phyloP scores from a whole-genome alignment of 2,113 vertebrate genomes.

The Notiomystis cincta region DNA sequence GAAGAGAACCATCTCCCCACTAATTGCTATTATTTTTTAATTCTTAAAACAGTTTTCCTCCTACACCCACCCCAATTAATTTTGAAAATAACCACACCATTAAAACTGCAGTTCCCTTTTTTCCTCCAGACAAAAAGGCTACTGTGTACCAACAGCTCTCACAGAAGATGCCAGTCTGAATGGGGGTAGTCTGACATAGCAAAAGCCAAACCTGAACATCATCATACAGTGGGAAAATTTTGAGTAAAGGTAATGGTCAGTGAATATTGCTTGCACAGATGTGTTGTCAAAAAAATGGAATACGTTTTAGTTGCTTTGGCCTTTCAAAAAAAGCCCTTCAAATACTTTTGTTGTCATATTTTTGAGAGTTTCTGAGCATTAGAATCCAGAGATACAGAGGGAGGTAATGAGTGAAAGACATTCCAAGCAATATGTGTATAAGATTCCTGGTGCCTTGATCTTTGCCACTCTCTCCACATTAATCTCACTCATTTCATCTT shows the following conservation, averaged over 20 bases:
- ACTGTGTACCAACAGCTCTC: not conserved
- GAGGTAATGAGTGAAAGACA: not conserved
- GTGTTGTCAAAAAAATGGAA: not conserved
- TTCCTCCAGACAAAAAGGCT: not conserved
- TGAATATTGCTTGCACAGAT: not conserved
- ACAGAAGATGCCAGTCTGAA: not conserved
- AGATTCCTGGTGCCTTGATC: not conserved
- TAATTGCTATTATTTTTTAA: not conserved
- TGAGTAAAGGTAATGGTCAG: not conserved
- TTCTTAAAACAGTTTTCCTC: not conserved
- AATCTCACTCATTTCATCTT: not conserved
- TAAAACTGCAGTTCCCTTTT: not conserved
- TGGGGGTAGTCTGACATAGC: not conserved
- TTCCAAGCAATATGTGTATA: not conserved
- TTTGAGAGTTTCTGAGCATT: not conserved
- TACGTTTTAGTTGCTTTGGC: not conserved
- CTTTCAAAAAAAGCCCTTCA: not conserved
- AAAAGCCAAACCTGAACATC: not conserved
- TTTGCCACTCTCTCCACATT: not conserved
- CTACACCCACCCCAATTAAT: not conserved
- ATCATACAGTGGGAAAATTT: not conserved
- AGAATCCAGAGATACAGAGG: not conserved
- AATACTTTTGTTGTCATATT: not conserved
- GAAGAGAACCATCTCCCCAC: not conserved
- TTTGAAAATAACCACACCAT: not conserved